Evolutionary conservation across 2,888 invertebrate genomes (phyloP), one percentile per base, ranked within the genome.

Genomic region (Octodonta nipae): DNA sequence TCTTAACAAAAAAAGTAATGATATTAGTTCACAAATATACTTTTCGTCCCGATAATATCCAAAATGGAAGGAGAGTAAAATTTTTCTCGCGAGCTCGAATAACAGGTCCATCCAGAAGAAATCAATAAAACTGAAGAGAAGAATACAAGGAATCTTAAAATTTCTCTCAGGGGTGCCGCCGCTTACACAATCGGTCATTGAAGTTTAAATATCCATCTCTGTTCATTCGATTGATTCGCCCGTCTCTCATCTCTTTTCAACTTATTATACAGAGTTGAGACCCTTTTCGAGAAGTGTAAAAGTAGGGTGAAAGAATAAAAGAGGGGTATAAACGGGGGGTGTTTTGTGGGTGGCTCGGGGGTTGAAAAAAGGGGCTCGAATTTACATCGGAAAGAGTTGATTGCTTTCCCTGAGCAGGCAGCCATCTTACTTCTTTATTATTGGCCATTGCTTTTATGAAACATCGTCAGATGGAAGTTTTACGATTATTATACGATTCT

Each of bases 221-320:
- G 15, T 36, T 28, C 12, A 24, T 33, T 30, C 36, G 39, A 32
- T 37, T 36, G 24, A 26, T 28, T 17, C 31, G 8, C 22, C 20
- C 11, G 12, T 22, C 4, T 22, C 22, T 36, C 31, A 13, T 27
- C 35, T 32, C 37, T 41, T 34, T 37, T 36, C 36, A 31, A 40
- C 40, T 41, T 38, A 38, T 50, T 41, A 38, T 41, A 31, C 36
- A 40, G 22, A 22, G 25, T 33, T n/a, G n/a, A 35, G 44, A 50
- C 52, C 52, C 51, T 54, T 50, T 13, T 48, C 51, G 47, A 48
- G 52, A 56, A 56, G 55, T 56, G 56, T 56, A 58, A 59, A 59
- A 59, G 59, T 59, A 59, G 59, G 59, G 58, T 58, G 58, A 58
- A 59, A 59, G 58, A 59, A 58, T 57, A 57, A 56, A 56, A 58